A percentile compares a stretch with the other conserved stretches of the same genome.
Evolutionary conservation across 1,140 invertebrate species (phyloP).

Genomic region (Acromyrmex echinatior): DNA sequence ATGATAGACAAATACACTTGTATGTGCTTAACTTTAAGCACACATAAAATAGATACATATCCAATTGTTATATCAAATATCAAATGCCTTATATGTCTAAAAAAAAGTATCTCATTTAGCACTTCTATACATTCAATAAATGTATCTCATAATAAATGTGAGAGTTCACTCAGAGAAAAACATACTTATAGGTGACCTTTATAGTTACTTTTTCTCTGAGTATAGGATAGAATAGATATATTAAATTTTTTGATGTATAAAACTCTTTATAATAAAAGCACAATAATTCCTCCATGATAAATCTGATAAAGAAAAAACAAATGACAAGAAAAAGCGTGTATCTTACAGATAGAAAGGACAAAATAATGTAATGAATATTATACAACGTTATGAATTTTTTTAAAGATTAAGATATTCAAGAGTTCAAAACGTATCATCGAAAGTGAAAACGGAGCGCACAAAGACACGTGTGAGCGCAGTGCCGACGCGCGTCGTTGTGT

Average conservation of each 20-base stretch:
- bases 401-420: not conserved
- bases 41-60: not conserved
- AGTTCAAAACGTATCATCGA: not conserved
- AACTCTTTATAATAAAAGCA: not conserved
- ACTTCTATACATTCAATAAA: not conserved
- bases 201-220: too few species aligned
- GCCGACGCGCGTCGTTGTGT: conserved; percentile 12
- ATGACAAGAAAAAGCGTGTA: not conserved
- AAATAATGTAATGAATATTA: not conserved
- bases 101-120: not conserved
- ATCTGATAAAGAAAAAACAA: not conserved
- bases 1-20: not conserved
- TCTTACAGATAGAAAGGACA: not conserved
- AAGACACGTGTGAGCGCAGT: not conserved
- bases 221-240: not conserved
- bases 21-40: not conserved
- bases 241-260: not conserved
- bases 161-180: too few species aligned
- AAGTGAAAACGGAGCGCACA: not conserved
- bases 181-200: too few species aligned
- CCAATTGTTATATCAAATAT: conserved; percentile 13
- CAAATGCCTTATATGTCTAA: not conserved
- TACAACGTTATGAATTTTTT: not conserved
- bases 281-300: not conserved
- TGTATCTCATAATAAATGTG: not conserved